Evolutionary conservation across 2,888 invertebrate genomes (phyloP).

Genomic region (Aphodius sticticus): DNA sequence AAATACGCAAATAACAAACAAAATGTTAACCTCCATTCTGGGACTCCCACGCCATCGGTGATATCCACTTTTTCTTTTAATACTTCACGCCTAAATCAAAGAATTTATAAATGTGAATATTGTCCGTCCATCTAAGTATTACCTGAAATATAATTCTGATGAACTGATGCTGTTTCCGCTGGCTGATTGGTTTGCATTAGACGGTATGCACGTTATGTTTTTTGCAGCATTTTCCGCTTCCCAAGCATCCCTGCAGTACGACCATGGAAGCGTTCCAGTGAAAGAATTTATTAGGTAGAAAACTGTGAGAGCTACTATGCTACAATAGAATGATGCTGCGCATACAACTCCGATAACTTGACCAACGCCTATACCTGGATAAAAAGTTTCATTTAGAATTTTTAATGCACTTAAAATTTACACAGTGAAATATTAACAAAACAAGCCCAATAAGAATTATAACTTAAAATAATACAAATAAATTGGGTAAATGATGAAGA

Average conservation of each 20-base stretch:
- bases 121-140: background rate
- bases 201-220: conserved; percentile 31
- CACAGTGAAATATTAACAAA: too few species aligned
- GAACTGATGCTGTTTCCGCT: conserved; percentile 19
- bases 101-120: background rate
- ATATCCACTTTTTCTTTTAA: conserved; percentile 61
- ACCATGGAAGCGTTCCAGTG: conserved; percentile 75
- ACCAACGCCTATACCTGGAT: conserved; percentile 72
- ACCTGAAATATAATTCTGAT: conserved; percentile 35
- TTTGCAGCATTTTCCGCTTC: conserved; percentile 43
- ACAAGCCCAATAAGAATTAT: too few species aligned
- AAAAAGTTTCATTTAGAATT: background rate
- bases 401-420: too few species aligned
- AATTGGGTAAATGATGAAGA: too few species aligned
- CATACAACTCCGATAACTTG: conserved; percentile 69
- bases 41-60: conserved; percentile 61
- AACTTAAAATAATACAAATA: too few species aligned
- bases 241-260: conserved; percentile 70
- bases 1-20: conserved; percentile 75
- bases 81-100: conserved; percentile 57
- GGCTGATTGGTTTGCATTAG: conserved; percentile 19
- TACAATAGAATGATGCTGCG: conserved; percentile 80
- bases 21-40: conserved; percentile 74
- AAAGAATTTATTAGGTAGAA: conserved; percentile 79
- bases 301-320: conserved; percentile 75